These are phyloP conservation scores for Bombyx huttoni DNA, from an alignment of 2,888 invertebrate genomes.

Conservation along the genomic window DNA sequence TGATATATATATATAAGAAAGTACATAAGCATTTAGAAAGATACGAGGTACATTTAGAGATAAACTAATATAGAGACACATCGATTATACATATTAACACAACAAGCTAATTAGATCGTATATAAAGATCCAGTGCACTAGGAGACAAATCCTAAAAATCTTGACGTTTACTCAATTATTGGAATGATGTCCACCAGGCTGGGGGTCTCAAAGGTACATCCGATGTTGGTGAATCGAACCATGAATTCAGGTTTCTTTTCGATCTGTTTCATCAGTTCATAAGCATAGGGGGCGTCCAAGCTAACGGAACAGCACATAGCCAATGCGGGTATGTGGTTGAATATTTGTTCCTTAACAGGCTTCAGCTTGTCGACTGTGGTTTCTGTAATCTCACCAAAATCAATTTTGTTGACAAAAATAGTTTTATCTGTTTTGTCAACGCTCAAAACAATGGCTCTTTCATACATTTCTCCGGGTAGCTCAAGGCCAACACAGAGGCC, in stretches of 20 bases:
- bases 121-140: too few relatives aligned
- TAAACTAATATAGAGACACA: neutral
- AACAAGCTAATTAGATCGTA: too few relatives aligned
- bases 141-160: too few relatives aligned
- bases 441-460: slow-evolving; percentile 16
- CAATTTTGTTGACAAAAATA: slow-evolving; percentile 16
- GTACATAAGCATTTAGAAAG: neutral
- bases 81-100: neutral
- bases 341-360: slow-evolving; percentile 9
- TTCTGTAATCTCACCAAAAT: slow-evolving; percentile 17
- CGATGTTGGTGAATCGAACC: slow-evolving; percentile 10
- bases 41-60: neutral
- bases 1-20: neutral
- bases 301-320: slow-evolving; percentile 12
- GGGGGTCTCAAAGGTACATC: slow-evolving; percentile 10
- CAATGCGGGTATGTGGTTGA: slow-evolving; percentile 8
- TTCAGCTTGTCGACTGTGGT: slow-evolving; percentile 12
- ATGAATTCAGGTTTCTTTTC: slow-evolving; percentile 7
- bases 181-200: slow-evolving; percentile 1
- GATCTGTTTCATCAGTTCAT: neutral
- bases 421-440: slow-evolving; percentile 9
- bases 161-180: neutral
- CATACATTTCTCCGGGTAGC: slow-evolving; percentile 16
- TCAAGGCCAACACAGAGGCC: slow-evolving; percentile 5
- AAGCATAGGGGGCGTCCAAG: neutral